phyloP scores from a whole-genome alignment of 2,888 invertebrate species.

The Mamestra brassicae region DNA sequence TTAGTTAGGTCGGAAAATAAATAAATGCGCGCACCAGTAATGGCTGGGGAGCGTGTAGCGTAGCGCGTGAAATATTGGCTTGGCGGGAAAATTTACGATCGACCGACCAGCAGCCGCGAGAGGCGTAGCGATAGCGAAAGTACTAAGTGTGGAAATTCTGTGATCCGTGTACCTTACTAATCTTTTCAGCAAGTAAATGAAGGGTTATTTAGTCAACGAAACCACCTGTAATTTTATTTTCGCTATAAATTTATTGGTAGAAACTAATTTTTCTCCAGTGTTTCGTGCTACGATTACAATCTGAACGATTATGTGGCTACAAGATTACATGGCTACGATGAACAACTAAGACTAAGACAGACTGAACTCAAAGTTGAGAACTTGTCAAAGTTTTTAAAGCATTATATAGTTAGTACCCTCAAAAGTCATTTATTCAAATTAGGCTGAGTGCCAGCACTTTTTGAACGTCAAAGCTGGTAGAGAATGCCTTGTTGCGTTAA shows the following conservation, averaged over 20 bases:
- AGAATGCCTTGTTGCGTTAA: no score
- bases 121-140: conserved; percentile 70
- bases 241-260: neutral
- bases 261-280: neutral
- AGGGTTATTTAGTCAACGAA: conserved; percentile 19
- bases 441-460: no score
- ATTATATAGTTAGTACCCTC: no score
- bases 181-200: conserved; percentile 40
- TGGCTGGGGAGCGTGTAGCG: conserved; percentile 60
- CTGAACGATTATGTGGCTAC: conserved; percentile 1
- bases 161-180: conserved; percentile 46
- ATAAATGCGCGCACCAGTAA: conserved; percentile 62
- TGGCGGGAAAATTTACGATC: conserved; percentile 74
- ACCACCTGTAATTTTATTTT: neutral
- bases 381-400: no score
- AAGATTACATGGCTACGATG: neutral
- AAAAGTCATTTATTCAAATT: no score
- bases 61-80: conserved; percentile 64
- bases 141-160: conserved; percentile 67
- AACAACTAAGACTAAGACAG: no score
- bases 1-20: conserved; percentile 62
- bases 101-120: conserved; percentile 35
- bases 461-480: no score
- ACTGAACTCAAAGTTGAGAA: neutral
- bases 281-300: neutral